These are phyloP conservation scores for Harpalus rubripes DNA, from an alignment of 2,888 invertebrate genomes.

Conservation along the genomic window DNA sequence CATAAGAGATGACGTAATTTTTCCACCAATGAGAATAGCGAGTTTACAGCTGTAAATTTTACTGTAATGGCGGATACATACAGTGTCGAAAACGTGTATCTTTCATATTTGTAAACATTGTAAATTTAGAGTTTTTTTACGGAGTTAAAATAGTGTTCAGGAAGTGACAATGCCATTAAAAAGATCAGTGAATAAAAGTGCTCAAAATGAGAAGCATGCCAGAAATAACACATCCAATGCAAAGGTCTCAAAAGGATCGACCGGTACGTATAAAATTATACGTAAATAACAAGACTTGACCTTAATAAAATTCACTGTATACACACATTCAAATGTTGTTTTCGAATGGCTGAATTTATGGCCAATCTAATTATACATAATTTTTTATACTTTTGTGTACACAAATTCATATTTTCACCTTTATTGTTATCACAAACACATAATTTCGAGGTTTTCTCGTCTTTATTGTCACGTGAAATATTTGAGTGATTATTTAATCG, in stretches of 20 bases:
- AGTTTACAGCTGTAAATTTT: conserved; percentile 40
- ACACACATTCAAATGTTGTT: conserved; percentile 33
- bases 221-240: conserved; percentile 31
- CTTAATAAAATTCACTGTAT: conserved; percentile 51
- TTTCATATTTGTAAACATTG: conserved; percentile 58
- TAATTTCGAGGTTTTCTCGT: neutral
- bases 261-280: conserved; percentile 59
- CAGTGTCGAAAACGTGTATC: conserved; percentile 63
- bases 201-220: conserved; percentile 34
- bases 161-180: conserved; percentile 64
- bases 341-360: conserved; percentile 10
- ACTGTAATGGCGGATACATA: conserved; percentile 62
- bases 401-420: conserved; percentile 9
- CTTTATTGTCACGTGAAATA: neutral
- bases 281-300: conserved; percentile 51
- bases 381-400: neutral
- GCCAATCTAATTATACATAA: conserved; percentile 12
- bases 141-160: conserved; percentile 28
- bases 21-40: conserved; percentile 29
- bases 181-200: conserved; percentile 59
- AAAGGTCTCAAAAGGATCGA: conserved; percentile 59
- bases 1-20: conserved; percentile 21
- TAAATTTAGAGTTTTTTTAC: conserved; percentile 37
- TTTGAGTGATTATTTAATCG: neutral
- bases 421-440: conserved; percentile 7